Base-by-base conservation (phyloP, 2,113 vertebrate species). In the Crypturellus undulatus region DNA sequence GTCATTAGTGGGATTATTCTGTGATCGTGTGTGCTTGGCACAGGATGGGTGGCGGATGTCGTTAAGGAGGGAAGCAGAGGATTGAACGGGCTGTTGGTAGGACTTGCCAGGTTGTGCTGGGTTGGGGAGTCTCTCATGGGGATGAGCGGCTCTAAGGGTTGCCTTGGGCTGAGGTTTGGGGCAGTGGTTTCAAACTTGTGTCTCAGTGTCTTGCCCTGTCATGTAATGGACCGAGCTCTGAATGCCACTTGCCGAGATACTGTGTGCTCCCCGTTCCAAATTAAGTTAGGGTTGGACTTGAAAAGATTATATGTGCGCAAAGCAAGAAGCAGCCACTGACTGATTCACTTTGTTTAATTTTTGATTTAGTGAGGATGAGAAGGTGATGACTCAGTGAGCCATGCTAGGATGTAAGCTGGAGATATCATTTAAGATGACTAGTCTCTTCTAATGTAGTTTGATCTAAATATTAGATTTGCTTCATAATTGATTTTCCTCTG, bases 391-490 rank as follows among this genome's bases (percentile, higher is more conserved):
- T 96, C 90, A 58, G 89, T 84, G 80, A 94, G 87, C 56, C 64
- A 9, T 36, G 65, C 43, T 58, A 86, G 72, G 40, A 94, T 75
- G 70, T 93, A 94, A 94, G 92, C 88, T 90, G 65, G 77, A 93
- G 93, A 79, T 72, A 89, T 34, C 68, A 19, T 76, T 72, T 76
- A 84, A 70, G 62, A 88, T 79, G 93, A 96, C 72, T 75, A 60
- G 79, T 90, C 20, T 20, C n/a, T 84, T 90, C 92, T 92, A 84
- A 87, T 92, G 75, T 15, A 79, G 58, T 49, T 77, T 90, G 65
- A 94, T 94, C 77, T 81, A 88, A 93, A 86, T 94, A 96, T 94
- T 80, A 84, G 72, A 80, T 96, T 96, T 90, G 73, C 86, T 96
- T 90, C 14, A 9, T 90, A 84, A 87, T 87, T 96, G 62, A 95